Conservation (phyloP, 2,797 vertebrate genomes). For the Pseudomugil tenellus region DNA sequence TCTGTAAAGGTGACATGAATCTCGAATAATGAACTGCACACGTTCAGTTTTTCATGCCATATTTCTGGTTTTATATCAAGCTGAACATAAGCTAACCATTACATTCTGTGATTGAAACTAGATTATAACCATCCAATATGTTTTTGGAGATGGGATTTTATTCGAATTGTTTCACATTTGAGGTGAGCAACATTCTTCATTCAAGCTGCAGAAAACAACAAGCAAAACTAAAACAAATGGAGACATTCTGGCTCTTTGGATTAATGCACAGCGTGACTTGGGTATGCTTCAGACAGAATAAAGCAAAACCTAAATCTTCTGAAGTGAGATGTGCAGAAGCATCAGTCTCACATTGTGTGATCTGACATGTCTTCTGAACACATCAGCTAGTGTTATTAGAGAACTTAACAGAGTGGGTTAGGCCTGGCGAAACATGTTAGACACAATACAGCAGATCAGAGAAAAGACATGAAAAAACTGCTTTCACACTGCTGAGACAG, state of each 20-base stretch:
- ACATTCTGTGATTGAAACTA: neutral
- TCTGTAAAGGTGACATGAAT: neutral
- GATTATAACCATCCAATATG: neutral
- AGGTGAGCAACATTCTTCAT: neutral
- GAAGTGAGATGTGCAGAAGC: constrained; percentile 56
- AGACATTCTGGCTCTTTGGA: constrained; percentile 34
- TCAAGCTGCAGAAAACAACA: neutral
- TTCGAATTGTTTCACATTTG: neutral
- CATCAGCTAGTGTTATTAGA: constrained; percentile 60
- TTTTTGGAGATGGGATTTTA: neutral
- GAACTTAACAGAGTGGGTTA: constrained; percentile 56
- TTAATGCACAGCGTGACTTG: constrained; percentile 46
- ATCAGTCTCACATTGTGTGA: constrained; percentile 54
- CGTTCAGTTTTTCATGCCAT: neutral
- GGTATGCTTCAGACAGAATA: constrained; percentile 49
- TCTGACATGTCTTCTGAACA: constrained; percentile 60
- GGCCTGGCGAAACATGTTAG: constrained; percentile 57
- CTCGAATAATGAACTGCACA: neutral
- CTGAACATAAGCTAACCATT: no score
- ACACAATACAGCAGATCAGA: constrained; percentile 66
- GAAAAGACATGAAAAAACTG: constrained; percentile 49
- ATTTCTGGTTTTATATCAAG: no score
- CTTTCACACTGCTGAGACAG: constrained; percentile 63
- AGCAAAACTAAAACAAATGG: constrained; percentile 2
- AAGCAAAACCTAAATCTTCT: constrained; percentile 43